Evolutionary conservation across 2,113 vertebrate genomes (phyloP).

Genomic region (Sander vitreus): DNA sequence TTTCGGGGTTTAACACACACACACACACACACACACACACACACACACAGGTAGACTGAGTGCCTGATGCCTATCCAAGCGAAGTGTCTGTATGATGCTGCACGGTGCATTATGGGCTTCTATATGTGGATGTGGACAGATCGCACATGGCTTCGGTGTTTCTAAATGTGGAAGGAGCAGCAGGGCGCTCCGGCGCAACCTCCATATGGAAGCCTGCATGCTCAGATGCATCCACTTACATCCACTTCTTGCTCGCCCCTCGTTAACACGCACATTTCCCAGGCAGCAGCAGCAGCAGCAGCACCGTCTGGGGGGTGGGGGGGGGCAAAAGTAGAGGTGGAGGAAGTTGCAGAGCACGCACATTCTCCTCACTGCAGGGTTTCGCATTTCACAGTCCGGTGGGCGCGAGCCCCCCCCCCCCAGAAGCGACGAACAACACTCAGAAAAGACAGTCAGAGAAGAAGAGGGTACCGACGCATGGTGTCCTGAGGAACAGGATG

Average conservation of each 20-base stretch:
- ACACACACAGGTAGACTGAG: slow-evolving; percentile 19
- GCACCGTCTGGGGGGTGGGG: slow-evolving; percentile 28
- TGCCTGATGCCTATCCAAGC: slow-evolving; percentile 54
- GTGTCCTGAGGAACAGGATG: slow-evolving; percentile 17
- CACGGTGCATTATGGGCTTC: slow-evolving; percentile 43
- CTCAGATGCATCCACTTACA: slow-evolving; percentile 40
- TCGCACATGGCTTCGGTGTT: background rate
- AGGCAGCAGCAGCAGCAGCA: slow-evolving; percentile 13
- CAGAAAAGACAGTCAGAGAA: slow-evolving; percentile 27
- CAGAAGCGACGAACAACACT: slow-evolving; percentile 27
- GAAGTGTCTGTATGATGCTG: slow-evolving; percentile 41
- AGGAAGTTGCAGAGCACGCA: slow-evolving; percentile 77
- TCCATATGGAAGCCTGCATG: slow-evolving; percentile 17
- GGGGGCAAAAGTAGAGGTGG: slow-evolving; percentile 34
- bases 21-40: slow-evolving; percentile 12
- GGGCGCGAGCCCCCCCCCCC: background rate
- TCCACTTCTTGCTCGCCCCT: slow-evolving; percentile 4
- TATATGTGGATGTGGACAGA: slow-evolving; percentile 35
- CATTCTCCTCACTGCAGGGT: slow-evolving; percentile 72
- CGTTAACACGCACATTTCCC: slow-evolving; percentile 26
- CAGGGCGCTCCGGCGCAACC: slow-evolving; percentile 15
- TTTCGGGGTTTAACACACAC: slow-evolving; percentile 22
- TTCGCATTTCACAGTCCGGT: slow-evolving; percentile 76
- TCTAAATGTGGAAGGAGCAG: slow-evolving; percentile 53
- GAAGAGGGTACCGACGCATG: slow-evolving; percentile 3